These are phyloP conservation scores for Ctenopoma kingsleyae DNA, from an alignment of 2,797 vertebrate genomes.

Conservation along the genomic window DNA sequence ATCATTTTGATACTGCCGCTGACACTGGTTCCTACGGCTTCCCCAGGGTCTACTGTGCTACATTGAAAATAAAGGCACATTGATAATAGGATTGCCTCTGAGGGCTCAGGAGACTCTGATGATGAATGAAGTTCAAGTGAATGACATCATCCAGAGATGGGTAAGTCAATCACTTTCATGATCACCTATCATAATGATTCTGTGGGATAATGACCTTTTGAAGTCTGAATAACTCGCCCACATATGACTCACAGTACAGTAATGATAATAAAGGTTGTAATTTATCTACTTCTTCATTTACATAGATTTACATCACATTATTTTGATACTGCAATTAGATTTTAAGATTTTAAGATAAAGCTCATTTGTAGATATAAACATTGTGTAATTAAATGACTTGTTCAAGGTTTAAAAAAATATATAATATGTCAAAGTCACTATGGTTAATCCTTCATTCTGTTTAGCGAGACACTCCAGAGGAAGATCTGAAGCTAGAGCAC, in stretches of 20 bases:
- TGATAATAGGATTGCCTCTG: constrained; percentile 57
- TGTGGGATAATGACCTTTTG: not conserved
- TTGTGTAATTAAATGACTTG: not conserved
- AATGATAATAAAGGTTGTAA: too few relatives aligned
- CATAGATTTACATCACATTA: not conserved
- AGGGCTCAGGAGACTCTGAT: constrained; percentile 31
- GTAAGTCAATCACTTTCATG: constrained; percentile 84
- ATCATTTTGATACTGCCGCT: constrained; percentile 29
- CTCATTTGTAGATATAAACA: not conserved
- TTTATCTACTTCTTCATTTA: not conserved
- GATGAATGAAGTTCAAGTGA: constrained; percentile 89
- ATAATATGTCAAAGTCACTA: not conserved
- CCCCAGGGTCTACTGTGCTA: constrained; percentile 17
- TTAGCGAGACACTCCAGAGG: constrained; percentile 86
- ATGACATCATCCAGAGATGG: constrained; percentile 90
- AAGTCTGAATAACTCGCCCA: not conserved
- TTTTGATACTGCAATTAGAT: not conserved
- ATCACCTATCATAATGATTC: not conserved
- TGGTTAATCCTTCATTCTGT: not conserved
- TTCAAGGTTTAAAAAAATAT: too few relatives aligned
- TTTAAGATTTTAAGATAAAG: not conserved
- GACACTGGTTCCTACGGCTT: constrained; percentile 24
- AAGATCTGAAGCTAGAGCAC: constrained; percentile 90
- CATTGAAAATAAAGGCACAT: constrained; percentile 29
- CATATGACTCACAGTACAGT: not conserved